Conservation (phyloP, 2,113 vertebrate genomes). For the Blennius ocellaris region DNA sequence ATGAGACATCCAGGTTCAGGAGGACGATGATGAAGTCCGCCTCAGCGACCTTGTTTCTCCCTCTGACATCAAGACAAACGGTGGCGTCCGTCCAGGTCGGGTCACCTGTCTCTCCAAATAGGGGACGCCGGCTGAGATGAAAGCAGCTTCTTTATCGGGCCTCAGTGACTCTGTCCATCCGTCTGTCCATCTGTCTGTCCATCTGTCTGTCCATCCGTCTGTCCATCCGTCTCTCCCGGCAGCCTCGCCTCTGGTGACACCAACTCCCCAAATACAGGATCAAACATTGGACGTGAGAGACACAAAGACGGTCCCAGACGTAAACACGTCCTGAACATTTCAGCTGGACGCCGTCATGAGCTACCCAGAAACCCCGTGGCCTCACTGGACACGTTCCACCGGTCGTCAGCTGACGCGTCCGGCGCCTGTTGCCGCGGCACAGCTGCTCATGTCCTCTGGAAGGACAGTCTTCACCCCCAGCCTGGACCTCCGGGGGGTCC, state of each 20-base stretch:
- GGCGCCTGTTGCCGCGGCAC: conserved; percentile 29
- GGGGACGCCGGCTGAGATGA: conserved; percentile 24
- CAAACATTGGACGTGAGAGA: conserved; percentile 27
- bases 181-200: conserved; percentile 3
- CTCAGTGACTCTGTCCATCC: conserved; percentile 1
- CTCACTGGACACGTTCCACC: conserved; percentile 22
- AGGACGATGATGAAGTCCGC: conserved; percentile 52
- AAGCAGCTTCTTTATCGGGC: neutral
- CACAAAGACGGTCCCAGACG: conserved; percentile 38
- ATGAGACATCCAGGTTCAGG: neutral
- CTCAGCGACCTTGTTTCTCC: conserved; percentile 44
- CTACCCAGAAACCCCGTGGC: conserved; percentile 26
- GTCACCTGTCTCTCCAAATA: conserved; percentile 59
- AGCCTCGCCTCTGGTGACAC: conserved; percentile 9
- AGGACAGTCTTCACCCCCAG: no score
- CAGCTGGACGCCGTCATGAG: conserved; percentile 13
- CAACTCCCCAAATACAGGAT: conserved; percentile 9
- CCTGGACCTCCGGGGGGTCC: no score
- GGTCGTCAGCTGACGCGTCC: conserved; percentile 31
- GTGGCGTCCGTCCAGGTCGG: conserved; percentile 19
- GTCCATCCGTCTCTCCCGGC: neutral
- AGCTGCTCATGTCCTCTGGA: conserved; percentile 13
- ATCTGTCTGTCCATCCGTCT: conserved; percentile 4
- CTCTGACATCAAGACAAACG: conserved; percentile 52
- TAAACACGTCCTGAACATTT: conserved; percentile 50